Evolutionary conservation across 2,797 vertebrate species (phyloP).

Genomic region (Nasua narica): DNA sequence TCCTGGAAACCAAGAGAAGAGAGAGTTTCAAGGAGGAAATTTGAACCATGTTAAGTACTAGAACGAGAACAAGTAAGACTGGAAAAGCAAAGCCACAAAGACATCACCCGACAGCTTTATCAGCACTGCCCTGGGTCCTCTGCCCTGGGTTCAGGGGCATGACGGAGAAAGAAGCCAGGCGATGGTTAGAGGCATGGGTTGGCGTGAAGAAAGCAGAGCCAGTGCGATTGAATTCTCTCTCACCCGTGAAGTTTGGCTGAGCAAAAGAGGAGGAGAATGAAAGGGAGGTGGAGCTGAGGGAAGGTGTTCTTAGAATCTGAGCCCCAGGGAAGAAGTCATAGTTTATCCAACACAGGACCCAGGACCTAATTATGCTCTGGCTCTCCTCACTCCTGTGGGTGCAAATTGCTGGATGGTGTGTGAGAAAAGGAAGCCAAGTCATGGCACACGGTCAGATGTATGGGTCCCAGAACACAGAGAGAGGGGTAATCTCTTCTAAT

Average conservation of each 20-base stretch:
- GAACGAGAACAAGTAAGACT: background rate
- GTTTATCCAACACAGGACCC: background rate
- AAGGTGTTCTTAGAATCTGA: background rate
- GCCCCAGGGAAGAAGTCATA: background rate
- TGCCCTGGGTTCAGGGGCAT: background rate
- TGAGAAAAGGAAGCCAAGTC: background rate
- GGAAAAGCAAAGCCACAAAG: background rate
- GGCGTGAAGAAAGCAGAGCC: background rate
- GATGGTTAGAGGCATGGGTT: accelerated
- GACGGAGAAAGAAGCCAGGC: background rate
- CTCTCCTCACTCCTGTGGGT: background rate
- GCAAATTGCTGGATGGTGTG: background rate
- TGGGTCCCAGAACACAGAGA: background rate
- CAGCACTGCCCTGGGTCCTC: background rate
- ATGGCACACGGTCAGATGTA: background rate
- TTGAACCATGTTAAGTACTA: background rate
- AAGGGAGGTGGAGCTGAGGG: background rate
- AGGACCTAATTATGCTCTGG: background rate
- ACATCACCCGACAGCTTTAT: background rate
- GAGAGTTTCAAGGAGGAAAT: background rate
- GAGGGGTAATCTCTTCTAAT: background rate
- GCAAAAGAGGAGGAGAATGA: background rate
- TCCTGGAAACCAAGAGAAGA: background rate
- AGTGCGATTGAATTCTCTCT: background rate
- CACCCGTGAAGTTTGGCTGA: background rate